A percentile compares a stretch with the other conserved stretches of the same genome.
Evolutionary conservation across 2,888 invertebrate genomes (phyloP).

Genomic region (Mythimna lalbum): DNA sequence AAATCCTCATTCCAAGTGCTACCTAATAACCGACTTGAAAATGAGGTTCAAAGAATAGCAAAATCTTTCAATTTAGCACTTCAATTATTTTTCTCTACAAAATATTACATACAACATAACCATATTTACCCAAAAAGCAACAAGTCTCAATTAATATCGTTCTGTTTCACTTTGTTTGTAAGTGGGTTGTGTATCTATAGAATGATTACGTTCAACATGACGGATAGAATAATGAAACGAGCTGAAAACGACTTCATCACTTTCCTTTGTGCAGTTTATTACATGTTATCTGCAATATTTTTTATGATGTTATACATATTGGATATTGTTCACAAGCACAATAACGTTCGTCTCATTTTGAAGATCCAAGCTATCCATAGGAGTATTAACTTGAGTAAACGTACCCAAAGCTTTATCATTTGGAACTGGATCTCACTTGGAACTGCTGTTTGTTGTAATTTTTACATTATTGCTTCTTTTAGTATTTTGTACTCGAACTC

Average conservation of each 20-base stretch:
- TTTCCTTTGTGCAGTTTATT: neutral
- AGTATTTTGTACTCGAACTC: neutral
- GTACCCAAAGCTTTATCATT: slow-evolving; percentile 11
- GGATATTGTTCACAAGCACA: slow-evolving; percentile 8
- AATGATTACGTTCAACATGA: neutral
- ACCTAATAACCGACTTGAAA: neutral
- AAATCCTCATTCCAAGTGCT: too few relatives aligned
- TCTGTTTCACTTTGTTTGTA: neutral
- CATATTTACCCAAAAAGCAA: slow-evolving; percentile 10
- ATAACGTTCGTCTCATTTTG: slow-evolving; percentile 36
- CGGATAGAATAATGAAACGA: neutral
- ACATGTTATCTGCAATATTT: neutral
- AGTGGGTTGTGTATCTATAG: neutral
- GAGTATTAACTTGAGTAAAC: slow-evolving; percentile 12
- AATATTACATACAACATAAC: slow-evolving; percentile 6
- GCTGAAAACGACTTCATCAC: neutral
- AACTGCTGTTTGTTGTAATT: neutral
- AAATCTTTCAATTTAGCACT: slow-evolving; percentile 15
- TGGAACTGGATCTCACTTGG: slow-evolving; percentile 42
- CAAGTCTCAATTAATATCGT: neutral
- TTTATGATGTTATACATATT: slow-evolving; percentile 11
- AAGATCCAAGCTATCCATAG: slow-evolving; percentile 45
- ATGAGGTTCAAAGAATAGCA: slow-evolving; percentile 14
- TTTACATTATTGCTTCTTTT: neutral
- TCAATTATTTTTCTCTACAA: slow-evolving; percentile 16